These are phyloP conservation scores for Pristionchus japonicus DNA, from an alignment of 2,888 invertebrate species.

Conservation along the genomic window DNA sequence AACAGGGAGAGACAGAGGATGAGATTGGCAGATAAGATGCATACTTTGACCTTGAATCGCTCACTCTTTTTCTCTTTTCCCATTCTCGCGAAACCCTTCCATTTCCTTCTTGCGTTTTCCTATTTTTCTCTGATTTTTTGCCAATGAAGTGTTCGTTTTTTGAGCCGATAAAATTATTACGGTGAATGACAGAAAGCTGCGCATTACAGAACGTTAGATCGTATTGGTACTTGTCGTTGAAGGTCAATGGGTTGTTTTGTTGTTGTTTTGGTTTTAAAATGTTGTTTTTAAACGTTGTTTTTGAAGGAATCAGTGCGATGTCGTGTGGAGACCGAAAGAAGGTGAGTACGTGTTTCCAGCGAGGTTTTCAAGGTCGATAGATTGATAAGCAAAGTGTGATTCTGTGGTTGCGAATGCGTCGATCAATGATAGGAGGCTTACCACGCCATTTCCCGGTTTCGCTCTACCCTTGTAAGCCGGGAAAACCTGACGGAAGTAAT, in stretches of 20 bases:
- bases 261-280: not conserved
- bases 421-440: no score
- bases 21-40: not conserved
- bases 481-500: no score
- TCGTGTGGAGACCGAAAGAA: conserved; percentile 35
- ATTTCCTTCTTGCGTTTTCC: not conserved
- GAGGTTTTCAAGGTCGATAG: not conserved
- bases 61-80: not conserved
- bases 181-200: not conserved
- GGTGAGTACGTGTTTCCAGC: not conserved
- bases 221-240: not conserved
- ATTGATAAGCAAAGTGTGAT: not conserved
- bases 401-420: not conserved
- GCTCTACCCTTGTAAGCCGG: no score
- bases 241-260: no score
- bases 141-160: not conserved
- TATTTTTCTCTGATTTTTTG: not conserved
- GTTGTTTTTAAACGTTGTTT: not conserved
- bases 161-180: conserved; percentile 10
- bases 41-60: not conserved
- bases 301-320: not conserved
- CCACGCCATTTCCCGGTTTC: no score
- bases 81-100: not conserved
- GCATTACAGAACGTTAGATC: not conserved
- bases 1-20: not conserved